A percentile compares a stretch with the other conserved stretches of the same genome.
Evolutionary conservation across 2,888 invertebrate species (phyloP).

Genomic region (Protula sp.): DNA sequence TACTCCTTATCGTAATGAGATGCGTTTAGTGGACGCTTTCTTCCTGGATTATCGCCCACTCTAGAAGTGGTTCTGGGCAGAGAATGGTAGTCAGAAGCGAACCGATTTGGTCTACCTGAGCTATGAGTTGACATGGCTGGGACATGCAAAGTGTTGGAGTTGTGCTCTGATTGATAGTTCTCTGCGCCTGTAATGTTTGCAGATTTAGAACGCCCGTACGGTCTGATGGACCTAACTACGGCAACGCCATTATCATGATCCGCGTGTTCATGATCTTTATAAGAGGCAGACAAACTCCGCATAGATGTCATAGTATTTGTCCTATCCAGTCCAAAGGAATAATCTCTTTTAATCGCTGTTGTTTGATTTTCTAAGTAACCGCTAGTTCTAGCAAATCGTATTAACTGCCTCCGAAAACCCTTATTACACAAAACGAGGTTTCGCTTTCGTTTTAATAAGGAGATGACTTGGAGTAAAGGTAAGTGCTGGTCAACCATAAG

Average conservation of each 20-base stretch:
- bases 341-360: too few species aligned
- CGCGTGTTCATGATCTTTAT: neutral
- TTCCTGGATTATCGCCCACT: neutral
- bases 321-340: neutral
- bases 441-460: conserved; percentile 19
- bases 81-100: neutral
- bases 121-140: too few species aligned
- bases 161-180: neutral
- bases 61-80: neutral
- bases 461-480: conserved; percentile 19
- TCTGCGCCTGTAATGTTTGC: neutral
- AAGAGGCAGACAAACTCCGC: neutral
- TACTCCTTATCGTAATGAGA: conserved; percentile 1
- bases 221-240: neutral
- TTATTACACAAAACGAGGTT: conserved; percentile 19
- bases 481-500: conserved; percentile 20
- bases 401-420: conserved; percentile 25
- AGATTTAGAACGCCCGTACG: neutral
- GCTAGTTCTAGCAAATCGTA: conserved; percentile 18
- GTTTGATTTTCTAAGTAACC: conserved; percentile 18
- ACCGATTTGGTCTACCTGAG: neutral
- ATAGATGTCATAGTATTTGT: neutral
- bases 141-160: too few species aligned
- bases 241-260: neutral
- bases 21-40: neutral